phyloP scores from a whole-genome alignment of 1,140 invertebrate genomes.

The Aphidius ervi region DNA sequence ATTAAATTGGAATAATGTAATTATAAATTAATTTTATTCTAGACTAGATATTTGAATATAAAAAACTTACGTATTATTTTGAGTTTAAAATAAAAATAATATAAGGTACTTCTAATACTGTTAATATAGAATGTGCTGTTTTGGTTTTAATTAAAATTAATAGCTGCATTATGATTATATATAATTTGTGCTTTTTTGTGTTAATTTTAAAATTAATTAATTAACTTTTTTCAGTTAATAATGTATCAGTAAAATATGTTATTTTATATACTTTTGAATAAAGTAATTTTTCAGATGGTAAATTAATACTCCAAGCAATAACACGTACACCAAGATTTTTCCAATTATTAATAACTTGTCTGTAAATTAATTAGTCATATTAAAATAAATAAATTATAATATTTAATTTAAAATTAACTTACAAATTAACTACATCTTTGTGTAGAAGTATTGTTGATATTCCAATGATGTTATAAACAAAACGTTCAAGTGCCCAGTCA shows the following conservation, averaged over 20 bases:
- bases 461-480: constrained; percentile 57
- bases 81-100: background rate
- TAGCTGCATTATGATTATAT: background rate
- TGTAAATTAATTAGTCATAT: constrained; percentile 40
- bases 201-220: background rate
- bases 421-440: constrained; percentile 66
- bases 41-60: background rate
- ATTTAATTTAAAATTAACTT: constrained; percentile 36
- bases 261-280: constrained; percentile 56
- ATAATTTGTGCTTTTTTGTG: background rate
- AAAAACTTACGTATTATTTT: no score
- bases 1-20: no score
- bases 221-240: constrained; percentile 55
- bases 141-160: background rate
- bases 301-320: constrained; percentile 64
- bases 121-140: constrained; percentile 7
- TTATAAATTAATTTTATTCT: background rate
- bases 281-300: constrained; percentile 63
- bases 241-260: constrained; percentile 65
- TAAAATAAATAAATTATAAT: background rate
- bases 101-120: constrained; percentile 9
- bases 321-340: constrained; percentile 54
- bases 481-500: constrained; percentile 53
- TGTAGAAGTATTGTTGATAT: constrained; percentile 64
- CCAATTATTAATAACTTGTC: constrained; percentile 58